Conservation (phyloP, 92 coral and sea anemone genomes). For the Porites cylindrica region DNA sequence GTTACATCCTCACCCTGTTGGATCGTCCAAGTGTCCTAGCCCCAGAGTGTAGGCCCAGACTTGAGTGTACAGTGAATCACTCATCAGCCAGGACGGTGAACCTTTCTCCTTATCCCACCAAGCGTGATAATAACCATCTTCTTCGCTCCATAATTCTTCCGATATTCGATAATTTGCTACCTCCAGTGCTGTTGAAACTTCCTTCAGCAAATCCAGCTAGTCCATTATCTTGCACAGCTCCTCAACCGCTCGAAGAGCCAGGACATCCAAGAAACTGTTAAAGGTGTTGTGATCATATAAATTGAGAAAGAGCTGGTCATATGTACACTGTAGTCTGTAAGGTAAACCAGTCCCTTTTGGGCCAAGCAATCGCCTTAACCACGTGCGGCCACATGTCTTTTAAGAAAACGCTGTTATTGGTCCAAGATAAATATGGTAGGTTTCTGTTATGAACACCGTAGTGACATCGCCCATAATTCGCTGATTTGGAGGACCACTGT, state of each 20-base stretch:
- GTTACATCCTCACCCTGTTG: constrained; percentile 14
- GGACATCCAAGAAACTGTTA: constrained; percentile 47
- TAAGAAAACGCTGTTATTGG: constrained; percentile 45
- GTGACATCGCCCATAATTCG: constrained; percentile 59
- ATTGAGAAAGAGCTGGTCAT: constrained; percentile 24
- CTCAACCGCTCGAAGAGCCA: constrained; percentile 45
- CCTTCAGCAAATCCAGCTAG: background rate
- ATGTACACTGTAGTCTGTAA: constrained; percentile 45
- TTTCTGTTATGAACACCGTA: constrained; percentile 43
- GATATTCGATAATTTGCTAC: constrained; percentile 9
- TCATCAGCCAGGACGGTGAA: constrained; percentile 52
- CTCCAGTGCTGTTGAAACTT: constrained; percentile 11
- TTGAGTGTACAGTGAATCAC: constrained; percentile 53
- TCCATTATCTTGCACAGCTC: constrained; percentile 37
- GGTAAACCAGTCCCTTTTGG: constrained; percentile 48
- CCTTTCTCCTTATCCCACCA: constrained; percentile 49
- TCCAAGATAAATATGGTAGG: constrained; percentile 53
- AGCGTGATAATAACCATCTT: constrained; percentile 55
- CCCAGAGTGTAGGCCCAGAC: constrained; percentile 60
- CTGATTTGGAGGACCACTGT: constrained; percentile 49
- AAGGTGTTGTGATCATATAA: constrained; percentile 43
- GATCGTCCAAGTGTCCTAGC: constrained; percentile 31
- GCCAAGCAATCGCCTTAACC: constrained; percentile 20
- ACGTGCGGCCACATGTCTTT: constrained; percentile 54
- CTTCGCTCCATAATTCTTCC: constrained; percentile 53